Evolutionary conservation across 2,797 vertebrate species (phyloP), one percentile per base, ranked within the genome.

Genomic region (Lutjanus argentimaculatus): DNA sequence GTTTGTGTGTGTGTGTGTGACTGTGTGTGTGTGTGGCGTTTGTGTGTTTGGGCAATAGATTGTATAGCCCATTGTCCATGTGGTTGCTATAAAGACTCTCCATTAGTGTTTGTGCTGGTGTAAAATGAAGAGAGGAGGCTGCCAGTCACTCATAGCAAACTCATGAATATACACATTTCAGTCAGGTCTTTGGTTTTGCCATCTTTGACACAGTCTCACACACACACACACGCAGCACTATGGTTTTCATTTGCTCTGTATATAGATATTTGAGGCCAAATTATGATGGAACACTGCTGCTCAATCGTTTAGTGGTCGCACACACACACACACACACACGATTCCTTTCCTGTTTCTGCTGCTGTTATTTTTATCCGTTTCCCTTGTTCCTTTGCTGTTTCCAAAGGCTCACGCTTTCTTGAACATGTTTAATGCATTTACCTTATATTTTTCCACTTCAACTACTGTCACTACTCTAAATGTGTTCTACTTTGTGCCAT

Each of bases 221-320:
- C 49, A 62, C 25, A 21, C 13, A 75, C 75, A 65, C 57, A 79
- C n/a, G 53, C 1, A 58, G 40, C 43, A 3, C 79, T 79, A 80
- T 83, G 84, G 76, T 92, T 91, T 87, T 87, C 67, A 84, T 89
- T 82, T 88, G 65, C 82, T 67, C 49, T 84, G 77, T 75, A 86
- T 87, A 57, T 82, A 53, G 40, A 89, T 87, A 78, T 89, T 88
- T 81, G 81, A 91, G 77, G 82, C 81, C 78, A 90, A 79, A 92
- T 91, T 86, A 89, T 93, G 74, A 91, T 85, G 90, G 80, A 93
- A 86, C 68, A 83, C 84, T 84, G 67, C 92, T 94, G 93, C 76
- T 88, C 70, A 82, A 85, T 88, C 90, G 48, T 83, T 95, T 92
- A 92, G 87, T 82, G 87, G 90, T 83, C 67, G 13, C 72, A 69